Percentiles rank a stretch among this genome's conserved stretches.
These are phyloP conservation scores for Anolis apletophallus DNA, from an alignment of 2,797 vertebrate species.

Conservation along the genomic window DNA sequence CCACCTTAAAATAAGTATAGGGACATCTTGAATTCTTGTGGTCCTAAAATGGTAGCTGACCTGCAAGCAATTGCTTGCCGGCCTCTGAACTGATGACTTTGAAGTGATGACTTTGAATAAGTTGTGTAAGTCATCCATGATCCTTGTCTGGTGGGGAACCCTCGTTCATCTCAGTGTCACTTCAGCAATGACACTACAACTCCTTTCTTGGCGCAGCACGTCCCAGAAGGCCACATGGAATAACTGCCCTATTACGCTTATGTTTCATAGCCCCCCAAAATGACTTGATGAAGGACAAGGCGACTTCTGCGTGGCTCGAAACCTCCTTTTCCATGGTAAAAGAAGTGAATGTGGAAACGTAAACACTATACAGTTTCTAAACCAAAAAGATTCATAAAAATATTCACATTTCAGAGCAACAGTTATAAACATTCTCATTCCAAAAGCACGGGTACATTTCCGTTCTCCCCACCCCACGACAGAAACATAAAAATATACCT, in stretches of 20 bases:
- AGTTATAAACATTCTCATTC: constrained; percentile 21
- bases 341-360: background rate
- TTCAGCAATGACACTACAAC: background rate
- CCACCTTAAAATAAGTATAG: background rate
- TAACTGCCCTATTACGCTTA: background rate
- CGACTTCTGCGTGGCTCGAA: background rate
- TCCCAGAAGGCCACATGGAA: too few species aligned
- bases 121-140: background rate
- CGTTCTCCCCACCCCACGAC: background rate
- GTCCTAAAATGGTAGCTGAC: background rate
- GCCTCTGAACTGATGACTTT: background rate
- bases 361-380: background rate
- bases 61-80: background rate
- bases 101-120: background rate
- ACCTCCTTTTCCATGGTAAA: background rate
- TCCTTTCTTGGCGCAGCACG: background rate
- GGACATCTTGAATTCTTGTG: background rate
- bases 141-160: background rate
- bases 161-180: background rate
- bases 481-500: constrained; percentile 6
- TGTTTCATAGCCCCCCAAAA: background rate
- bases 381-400: constrained; percentile 9
- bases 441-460: constrained; percentile 1
- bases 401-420: constrained; percentile 19
- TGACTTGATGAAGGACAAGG: background rate